Evolutionary conservation across 2,113 vertebrate species (phyloP).

Genomic region (Psilopogon haemacephalus): DNA sequence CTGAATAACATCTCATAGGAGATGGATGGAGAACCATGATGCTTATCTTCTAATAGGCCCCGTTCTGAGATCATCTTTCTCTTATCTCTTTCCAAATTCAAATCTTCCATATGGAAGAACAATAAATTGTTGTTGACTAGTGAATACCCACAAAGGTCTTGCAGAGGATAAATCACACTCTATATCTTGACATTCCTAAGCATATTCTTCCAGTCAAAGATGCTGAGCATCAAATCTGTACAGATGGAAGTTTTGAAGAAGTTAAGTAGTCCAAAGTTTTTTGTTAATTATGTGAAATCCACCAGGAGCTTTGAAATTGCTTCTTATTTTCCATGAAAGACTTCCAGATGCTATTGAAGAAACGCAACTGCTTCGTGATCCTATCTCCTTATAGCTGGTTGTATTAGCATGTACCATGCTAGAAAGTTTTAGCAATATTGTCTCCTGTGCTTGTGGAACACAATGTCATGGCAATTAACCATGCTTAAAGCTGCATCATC

Average conservation of each 20-base stretch:
- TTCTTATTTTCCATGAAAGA: background rate
- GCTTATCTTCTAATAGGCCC: slow-evolving; percentile 24
- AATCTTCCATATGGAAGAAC: slow-evolving; percentile 7
- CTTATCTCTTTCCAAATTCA: slow-evolving; percentile 50
- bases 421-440: background rate
- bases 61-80: slow-evolving; percentile 38
- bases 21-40: background rate
- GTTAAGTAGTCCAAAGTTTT: background rate
- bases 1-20: slow-evolving; percentile 4
- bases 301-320: background rate
- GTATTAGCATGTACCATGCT: fast-evolving
- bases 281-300: background rate
- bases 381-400: background rate
- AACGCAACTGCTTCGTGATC: background rate
- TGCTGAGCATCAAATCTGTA: background rate
- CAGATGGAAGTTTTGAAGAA: background rate
- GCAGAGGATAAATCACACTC: slow-evolving; percentile 33
- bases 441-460: background rate
- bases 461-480: background rate
- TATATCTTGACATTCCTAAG: slow-evolving; percentile 23
- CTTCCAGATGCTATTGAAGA: background rate
- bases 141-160: background rate
- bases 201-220: background rate
- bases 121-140: slow-evolving; percentile 56
- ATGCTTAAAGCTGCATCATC: background rate